These are phyloP conservation scores for Escarpia spicata DNA, from an alignment of 2,888 invertebrate species.

Conservation along the genomic window DNA sequence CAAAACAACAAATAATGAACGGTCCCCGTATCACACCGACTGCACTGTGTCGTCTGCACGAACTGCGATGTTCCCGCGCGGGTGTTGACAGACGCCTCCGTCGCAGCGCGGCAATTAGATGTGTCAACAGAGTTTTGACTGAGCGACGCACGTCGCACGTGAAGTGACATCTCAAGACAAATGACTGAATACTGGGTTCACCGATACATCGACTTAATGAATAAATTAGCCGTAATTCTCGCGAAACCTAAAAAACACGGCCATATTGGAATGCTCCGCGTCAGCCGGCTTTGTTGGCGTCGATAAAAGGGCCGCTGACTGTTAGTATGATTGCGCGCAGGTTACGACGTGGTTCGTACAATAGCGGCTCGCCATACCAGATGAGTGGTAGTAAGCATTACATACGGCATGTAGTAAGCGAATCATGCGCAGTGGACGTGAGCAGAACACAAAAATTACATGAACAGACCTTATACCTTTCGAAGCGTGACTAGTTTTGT, in stretches of 20 bases:
- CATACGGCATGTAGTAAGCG: background rate
- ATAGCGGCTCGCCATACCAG: background rate
- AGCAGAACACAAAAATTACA: too few relatives aligned
- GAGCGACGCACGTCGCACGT: background rate
- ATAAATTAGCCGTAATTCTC: background rate
- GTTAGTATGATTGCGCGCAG: background rate
- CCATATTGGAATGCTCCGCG: background rate
- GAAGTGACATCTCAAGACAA: background rate
- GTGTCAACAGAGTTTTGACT: conserved; percentile 10
- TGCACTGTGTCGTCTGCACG: background rate
- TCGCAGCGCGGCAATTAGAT: background rate
- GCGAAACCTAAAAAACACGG: background rate
- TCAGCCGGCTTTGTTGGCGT: background rate
- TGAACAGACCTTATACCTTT: too few relatives aligned
- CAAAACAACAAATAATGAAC: background rate
- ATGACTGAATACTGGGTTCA: background rate
- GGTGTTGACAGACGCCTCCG: background rate
- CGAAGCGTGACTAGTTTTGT: too few relatives aligned
- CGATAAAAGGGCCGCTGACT: background rate
- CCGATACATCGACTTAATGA: background rate
- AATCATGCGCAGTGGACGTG: too few relatives aligned
- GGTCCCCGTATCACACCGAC: background rate
- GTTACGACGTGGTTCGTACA: background rate
- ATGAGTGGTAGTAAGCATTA: background rate
- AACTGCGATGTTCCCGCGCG: background rate